Evolutionary conservation across 2,113 vertebrate genomes (phyloP), one percentile per base, ranked within the genome.

Genomic region (Saccopteryx bilineata): DNA sequence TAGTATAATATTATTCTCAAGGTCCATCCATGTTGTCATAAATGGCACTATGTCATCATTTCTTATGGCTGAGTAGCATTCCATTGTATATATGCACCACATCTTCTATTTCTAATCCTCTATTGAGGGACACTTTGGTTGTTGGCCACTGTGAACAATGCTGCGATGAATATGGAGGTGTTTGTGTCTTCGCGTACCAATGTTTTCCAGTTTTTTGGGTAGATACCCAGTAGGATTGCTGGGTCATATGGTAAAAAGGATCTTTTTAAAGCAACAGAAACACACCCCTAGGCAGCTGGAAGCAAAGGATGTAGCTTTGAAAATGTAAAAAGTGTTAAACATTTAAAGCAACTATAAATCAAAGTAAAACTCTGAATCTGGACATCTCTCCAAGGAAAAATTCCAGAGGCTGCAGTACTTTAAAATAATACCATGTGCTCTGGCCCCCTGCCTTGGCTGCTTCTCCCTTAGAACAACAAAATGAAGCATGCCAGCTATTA

Each of bases 321-420:
- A 97, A 98, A 97, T 33, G 69, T 76, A 86, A 63, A 91, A 96
- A 83, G 86, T 91, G 88, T 96, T 89, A 87, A 93, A 90, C 78
- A 81, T 96, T 95, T 97, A 93, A 96, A 96, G 90, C 72, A 58
- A 76, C 79, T 46, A 95, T 87, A 91, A 94, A 97, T 98, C 71
- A 96, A n/a, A 92, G 68, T 48, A 87, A 93, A 96, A 74, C 86
- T 96, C 96, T 85, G 89, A 96, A 68, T 91, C 96, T 46, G 31
- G 94, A 87, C 90, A 96, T 96, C 96, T 91, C 97, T 98, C 94
- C 2, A 11, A 97, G 96, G 96, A 96, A 72, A 90, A 76, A 97
- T 97, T 94, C 96, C 92, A 97, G 95, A 97, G 83, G 87, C 96
- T 96, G 74, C 95, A 96, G 91, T 14, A 39, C 96, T 98, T 97